Percentiles rank a stretch among this genome's conserved stretches.
These are phyloP conservation scores for Aegithalos caudatus DNA, from an alignment of 2,113 vertebrate species.

Conservation along the genomic window DNA sequence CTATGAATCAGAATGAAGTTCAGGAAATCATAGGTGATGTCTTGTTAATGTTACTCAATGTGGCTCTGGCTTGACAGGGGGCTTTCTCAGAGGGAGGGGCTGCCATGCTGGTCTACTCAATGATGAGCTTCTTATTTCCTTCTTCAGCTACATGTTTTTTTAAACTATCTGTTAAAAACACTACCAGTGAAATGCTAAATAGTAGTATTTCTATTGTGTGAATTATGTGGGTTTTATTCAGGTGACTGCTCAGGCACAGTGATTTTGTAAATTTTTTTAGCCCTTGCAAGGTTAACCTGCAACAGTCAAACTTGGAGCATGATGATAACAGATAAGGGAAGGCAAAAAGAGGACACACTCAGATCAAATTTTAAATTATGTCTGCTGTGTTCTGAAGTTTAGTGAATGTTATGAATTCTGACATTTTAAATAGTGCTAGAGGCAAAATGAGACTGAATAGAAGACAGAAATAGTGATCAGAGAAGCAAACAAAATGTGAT, in stretches of 20 bases:
- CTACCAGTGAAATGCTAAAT: neutral
- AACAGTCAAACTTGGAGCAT: neutral
- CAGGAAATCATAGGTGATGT: constrained; percentile 78
- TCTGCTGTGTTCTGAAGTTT: neutral
- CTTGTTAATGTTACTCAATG: neutral
- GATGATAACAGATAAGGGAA: neutral
- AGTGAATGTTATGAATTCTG: constrained; percentile 5
- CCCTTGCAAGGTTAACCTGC: neutral
- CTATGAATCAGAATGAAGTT: constrained; percentile 80
- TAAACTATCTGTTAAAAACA: neutral
- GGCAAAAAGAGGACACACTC: neutral
- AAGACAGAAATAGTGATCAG: neutral
- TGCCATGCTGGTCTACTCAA: neutral
- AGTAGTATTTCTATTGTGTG: neutral
- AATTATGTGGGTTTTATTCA: neutral
- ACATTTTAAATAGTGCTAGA: neutral
- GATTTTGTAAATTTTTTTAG: neutral
- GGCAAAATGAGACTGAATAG: neutral
- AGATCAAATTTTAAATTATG: neutral
- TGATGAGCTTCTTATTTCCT: neutral
- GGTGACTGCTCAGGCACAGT: neutral
- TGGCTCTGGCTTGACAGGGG: neutral
- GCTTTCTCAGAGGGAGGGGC: neutral
- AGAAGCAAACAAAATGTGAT: neutral
- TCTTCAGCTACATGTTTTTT: neutral